Conservation (phyloP, 2,888 invertebrate genomes). For the Leptopilina myrica region DNA sequence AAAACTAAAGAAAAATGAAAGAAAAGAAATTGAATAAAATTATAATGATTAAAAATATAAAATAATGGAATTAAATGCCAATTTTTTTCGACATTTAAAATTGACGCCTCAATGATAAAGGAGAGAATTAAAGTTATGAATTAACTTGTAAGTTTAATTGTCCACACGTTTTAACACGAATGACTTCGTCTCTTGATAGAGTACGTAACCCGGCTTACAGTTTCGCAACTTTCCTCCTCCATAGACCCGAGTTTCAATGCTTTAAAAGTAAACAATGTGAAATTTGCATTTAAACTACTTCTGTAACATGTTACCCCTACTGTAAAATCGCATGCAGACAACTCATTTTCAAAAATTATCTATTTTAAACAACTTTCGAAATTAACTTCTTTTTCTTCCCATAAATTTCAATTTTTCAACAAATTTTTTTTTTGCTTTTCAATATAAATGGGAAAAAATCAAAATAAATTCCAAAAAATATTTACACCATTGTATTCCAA, state of each 20-base stretch:
- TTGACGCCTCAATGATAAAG: background rate
- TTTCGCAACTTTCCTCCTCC: slow-evolving; percentile 6
- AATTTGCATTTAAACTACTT: slow-evolving; percentile 39
- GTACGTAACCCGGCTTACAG: slow-evolving; percentile 20
- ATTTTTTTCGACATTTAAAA: no score
- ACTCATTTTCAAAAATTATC: slow-evolving; percentile 7
- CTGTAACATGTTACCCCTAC: slow-evolving; percentile 20
- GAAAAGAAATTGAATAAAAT: no score
- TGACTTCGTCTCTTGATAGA: slow-evolving; percentile 29
- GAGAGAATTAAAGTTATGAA: slow-evolving; percentile 14
- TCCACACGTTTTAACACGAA: slow-evolving; percentile 23
- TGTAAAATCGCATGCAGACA: slow-evolving; percentile 21
- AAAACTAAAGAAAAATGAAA: no score
- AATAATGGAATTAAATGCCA: no score
- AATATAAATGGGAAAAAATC: no score
- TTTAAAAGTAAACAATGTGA: slow-evolving; percentile 38
- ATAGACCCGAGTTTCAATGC: slow-evolving; percentile 19
- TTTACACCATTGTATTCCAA: no score
- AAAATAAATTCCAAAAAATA: no score
- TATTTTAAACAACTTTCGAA: background rate
- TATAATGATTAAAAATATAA: no score
- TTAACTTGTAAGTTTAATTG: slow-evolving; percentile 28
- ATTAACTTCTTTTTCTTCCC: no score
- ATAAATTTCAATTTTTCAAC: no score
- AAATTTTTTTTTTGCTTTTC: no score